These are phyloP conservation scores for Fissipunctia ypsillon DNA, from an alignment of 2,888 invertebrate species.

Conservation along the genomic window DNA sequence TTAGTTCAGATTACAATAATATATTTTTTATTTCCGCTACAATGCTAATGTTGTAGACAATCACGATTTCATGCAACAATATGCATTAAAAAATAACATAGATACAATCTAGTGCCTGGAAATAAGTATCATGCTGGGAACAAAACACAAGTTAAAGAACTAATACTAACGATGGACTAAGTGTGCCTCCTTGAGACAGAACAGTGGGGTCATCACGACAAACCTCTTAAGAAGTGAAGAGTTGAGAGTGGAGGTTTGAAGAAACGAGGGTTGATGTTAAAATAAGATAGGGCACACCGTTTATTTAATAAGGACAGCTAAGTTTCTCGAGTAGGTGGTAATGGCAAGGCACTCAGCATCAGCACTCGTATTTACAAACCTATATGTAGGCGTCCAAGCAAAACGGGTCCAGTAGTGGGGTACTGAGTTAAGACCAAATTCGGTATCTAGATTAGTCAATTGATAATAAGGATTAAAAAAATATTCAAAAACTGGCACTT, in stretches of 20 bases:
- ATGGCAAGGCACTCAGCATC: not conserved
- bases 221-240: slow-evolving; percentile 25
- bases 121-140: not conserved
- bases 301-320: not conserved
- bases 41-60: not conserved
- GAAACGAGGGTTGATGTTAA: slow-evolving; percentile 33
- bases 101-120: not conserved
- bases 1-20: not conserved
- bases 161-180: slow-evolving; percentile 3
- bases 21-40: too few species aligned
- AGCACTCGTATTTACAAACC: too few species aligned
- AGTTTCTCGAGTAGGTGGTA: slow-evolving; percentile 6
- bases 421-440: too few species aligned
- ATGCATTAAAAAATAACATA: not conserved
- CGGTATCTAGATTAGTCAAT: too few species aligned
- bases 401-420: too few species aligned
- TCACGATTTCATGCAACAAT: not conserved
- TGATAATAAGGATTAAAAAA: too few species aligned
- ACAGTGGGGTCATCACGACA: slow-evolving; percentile 7
- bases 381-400: too few species aligned
- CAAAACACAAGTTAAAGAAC: not conserved
- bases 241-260: slow-evolving; percentile 15
- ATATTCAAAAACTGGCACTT: too few species aligned
- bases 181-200: slow-evolving; percentile 12
- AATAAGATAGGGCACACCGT: slow-evolving; percentile 49